phyloP scores from a whole-genome alignment of 2,113 vertebrate genomes.

The Pterocles gutturalis region DNA sequence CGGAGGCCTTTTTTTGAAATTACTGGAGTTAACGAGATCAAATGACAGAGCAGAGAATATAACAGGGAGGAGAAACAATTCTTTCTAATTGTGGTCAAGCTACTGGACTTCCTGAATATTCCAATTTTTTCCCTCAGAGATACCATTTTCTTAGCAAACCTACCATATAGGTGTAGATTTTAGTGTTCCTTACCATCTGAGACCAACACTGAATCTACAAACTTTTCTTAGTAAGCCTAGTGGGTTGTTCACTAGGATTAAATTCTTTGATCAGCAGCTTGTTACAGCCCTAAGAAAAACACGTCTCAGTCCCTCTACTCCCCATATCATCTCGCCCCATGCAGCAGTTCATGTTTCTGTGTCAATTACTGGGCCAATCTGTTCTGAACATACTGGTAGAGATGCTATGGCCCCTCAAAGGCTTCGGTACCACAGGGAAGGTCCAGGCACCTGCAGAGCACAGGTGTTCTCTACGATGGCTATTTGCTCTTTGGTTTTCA shows the following conservation, averaged over 20 bases:
- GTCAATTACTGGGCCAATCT: conserved; percentile 24
- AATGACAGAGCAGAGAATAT: not conserved
- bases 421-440: not conserved
- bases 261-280: not conserved
- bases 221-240: not conserved
- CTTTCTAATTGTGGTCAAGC: not conserved
- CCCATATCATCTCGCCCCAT: accelerated
- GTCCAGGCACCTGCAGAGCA: not conserved
- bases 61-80: not conserved
- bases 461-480: conserved; percentile 24
- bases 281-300: not conserved
- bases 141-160: not conserved
- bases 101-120: not conserved
- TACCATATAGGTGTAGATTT: not conserved
- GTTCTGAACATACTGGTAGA: not conserved
- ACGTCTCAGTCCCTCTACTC: not conserved
- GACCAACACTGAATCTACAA: not conserved
- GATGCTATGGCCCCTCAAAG: not conserved
- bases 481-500: conserved; percentile 3
- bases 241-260: not conserved
- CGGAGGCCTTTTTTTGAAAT: not conserved
- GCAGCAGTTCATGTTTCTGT: not conserved
- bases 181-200: not conserved
- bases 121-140: not conserved
- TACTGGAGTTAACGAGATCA: not conserved